These are phyloP conservation scores for Eulemur macaco DNA, from an alignment of 2,113 vertebrate genomes.

Conservation along the genomic window DNA sequence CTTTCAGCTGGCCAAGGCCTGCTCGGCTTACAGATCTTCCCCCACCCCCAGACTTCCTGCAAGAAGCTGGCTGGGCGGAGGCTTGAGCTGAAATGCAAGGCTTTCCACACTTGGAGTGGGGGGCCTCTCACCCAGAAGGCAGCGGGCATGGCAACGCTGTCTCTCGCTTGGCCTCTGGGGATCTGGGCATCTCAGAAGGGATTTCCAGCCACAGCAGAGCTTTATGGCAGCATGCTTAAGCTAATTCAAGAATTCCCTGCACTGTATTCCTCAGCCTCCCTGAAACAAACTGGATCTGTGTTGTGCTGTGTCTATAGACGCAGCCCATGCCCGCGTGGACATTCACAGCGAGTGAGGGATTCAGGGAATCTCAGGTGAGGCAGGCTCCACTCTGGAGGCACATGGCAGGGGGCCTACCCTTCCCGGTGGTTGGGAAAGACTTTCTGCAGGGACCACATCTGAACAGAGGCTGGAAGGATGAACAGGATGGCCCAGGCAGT, in stretches of 20 bases:
- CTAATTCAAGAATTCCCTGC: not conserved
- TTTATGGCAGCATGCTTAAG: not conserved
- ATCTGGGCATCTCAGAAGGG: not conserved
- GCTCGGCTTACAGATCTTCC: not conserved
- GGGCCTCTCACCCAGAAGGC: not conserved
- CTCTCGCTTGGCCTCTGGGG: not conserved
- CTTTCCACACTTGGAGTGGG: not conserved
- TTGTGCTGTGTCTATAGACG: not conserved
- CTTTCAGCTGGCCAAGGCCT: slow-evolving; percentile 12
- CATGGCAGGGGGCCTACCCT: not conserved
- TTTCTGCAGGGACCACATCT: not conserved
- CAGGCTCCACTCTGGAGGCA: not conserved
- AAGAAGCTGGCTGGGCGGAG: not conserved
- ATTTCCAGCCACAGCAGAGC: not conserved
- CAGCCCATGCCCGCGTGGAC: not conserved
- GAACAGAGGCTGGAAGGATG: not conserved
- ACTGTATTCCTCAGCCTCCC: not conserved
- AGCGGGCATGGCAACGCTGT: not conserved
- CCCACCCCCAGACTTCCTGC: not conserved
- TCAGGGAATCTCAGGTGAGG: not conserved
- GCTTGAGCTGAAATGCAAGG: not conserved
- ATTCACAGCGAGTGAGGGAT: not conserved
- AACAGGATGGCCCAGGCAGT: not conserved
- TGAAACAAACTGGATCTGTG: not conserved
- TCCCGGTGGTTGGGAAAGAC: not conserved